Conservation (phyloP, 2,113 vertebrate genomes). For the Motacilla tschutschensis region DNA sequence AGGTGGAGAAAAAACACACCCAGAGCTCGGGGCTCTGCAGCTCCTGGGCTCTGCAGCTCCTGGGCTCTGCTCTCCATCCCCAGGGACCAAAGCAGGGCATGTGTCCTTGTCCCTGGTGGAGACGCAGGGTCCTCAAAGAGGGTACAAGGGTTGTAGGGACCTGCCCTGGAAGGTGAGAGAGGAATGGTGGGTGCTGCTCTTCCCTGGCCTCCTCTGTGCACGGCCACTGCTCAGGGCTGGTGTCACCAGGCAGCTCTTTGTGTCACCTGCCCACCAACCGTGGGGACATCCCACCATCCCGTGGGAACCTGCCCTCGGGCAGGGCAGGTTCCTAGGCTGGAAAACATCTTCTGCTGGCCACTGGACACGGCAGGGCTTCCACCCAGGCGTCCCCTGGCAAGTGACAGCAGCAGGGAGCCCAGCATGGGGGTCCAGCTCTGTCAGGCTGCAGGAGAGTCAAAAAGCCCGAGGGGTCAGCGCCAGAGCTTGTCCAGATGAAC, state of each 20-base stretch:
- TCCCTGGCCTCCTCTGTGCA: background rate
- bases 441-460: too few relatives aligned
- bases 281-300: too few relatives aligned
- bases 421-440: rapidly evolving
- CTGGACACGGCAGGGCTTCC: background rate
- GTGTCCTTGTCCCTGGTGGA: background rate
- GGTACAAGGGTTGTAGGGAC: too few relatives aligned
- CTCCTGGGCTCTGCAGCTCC: background rate
- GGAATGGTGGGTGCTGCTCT: background rate
- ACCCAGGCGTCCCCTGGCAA: background rate
- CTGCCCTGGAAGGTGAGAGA: background rate
- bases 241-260: background rate
- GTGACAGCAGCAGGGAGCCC: background rate
- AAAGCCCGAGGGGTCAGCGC: too few relatives aligned
- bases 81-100: background rate
- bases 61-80: background rate
- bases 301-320: background rate
- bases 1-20: rapidly evolving
- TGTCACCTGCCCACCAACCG: background rate
- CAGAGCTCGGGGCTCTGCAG: background rate
- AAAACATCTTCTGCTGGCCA: background rate
- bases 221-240: rapidly evolving
- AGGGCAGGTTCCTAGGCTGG: background rate
- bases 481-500: background rate
- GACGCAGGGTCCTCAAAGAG: rapidly evolving